A percentile compares a stretch with the other conserved stretches of the same genome.
phyloP scores from a whole-genome alignment of 2,113 vertebrate species.

The Eulemur rufifrons region DNA sequence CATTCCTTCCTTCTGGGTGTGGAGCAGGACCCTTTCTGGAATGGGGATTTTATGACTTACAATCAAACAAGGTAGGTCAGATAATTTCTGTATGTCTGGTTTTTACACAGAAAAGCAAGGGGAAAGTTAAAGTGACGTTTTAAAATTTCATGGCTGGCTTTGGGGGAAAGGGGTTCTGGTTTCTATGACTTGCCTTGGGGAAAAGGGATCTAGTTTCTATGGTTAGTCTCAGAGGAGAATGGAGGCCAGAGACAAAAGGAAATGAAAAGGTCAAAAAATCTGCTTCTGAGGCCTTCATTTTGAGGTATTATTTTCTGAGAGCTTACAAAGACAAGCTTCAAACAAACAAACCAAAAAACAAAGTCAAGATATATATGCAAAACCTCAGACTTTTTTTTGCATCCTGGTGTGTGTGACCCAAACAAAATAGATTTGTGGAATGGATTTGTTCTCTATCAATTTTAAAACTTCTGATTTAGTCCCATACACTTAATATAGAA shows the following conservation, averaged over 20 bases:
- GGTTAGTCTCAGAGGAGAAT: not conserved
- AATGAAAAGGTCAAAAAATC: not conserved
- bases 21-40: not conserved
- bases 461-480: not conserved
- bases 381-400: not conserved
- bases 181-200: not conserved
- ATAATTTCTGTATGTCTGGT: not conserved
- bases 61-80: not conserved
- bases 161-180: too few relatives aligned
- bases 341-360: not conserved
- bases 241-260: not conserved
- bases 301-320: not conserved
- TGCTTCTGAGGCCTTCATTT: not conserved
- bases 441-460: not conserved
- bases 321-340: not conserved
- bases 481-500: not conserved
- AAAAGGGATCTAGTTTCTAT: not conserved
- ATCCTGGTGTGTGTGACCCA: not conserved
- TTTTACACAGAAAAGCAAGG: not conserved
- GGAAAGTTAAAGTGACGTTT: not conserved
- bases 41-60: not conserved
- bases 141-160: not conserved
- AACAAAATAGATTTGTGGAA: not conserved
- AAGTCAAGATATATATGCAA: not conserved
- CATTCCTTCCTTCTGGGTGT: not conserved